These are phyloP conservation scores for Agriopis leucophaearia DNA, from an alignment of 2,888 invertebrate genomes.

Conservation along the genomic window DNA sequence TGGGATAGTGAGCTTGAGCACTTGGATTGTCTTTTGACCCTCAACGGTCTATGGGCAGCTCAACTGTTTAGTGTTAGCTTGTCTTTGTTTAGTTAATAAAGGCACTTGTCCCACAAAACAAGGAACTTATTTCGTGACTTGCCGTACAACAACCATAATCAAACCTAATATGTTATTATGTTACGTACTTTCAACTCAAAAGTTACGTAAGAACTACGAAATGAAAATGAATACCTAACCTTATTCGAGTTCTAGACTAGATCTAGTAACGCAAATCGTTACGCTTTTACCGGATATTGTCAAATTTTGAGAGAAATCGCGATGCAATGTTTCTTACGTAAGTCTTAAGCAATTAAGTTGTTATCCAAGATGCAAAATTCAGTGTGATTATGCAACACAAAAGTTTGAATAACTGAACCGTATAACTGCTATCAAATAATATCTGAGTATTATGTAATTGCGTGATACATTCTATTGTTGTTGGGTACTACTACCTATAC, in stretches of 20 bases:
- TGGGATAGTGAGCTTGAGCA: too few species aligned
- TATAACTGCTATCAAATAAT: slow-evolving; percentile 22
- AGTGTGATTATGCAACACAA: slow-evolving; percentile 33
- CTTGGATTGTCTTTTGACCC: too few species aligned
- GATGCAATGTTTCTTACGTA: slow-evolving; percentile 3
- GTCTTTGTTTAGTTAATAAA: too few species aligned
- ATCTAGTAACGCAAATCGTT: slow-evolving; percentile 4
- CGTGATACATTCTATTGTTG: not conserved
- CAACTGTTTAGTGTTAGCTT: too few species aligned
- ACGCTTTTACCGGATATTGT: slow-evolving; percentile 12
- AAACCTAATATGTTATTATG: too few species aligned
- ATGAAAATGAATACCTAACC: too few species aligned
- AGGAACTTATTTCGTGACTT: too few species aligned
- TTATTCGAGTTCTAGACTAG: not conserved
- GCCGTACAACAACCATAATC: too few species aligned
- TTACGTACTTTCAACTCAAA: too few species aligned
- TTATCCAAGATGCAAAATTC: slow-evolving; percentile 19
- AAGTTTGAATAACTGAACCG: slow-evolving; percentile 32
- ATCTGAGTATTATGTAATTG: slow-evolving; percentile 12
- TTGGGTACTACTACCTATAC: not conserved
- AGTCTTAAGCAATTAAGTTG: slow-evolving; percentile 5
- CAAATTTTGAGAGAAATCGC: not conserved
- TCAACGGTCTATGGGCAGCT: too few species aligned
- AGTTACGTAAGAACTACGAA: too few species aligned
- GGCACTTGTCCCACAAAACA: too few species aligned